Base-by-base conservation (phyloP, 2,888 invertebrate genomes). In the Noctua janthe region DNA sequence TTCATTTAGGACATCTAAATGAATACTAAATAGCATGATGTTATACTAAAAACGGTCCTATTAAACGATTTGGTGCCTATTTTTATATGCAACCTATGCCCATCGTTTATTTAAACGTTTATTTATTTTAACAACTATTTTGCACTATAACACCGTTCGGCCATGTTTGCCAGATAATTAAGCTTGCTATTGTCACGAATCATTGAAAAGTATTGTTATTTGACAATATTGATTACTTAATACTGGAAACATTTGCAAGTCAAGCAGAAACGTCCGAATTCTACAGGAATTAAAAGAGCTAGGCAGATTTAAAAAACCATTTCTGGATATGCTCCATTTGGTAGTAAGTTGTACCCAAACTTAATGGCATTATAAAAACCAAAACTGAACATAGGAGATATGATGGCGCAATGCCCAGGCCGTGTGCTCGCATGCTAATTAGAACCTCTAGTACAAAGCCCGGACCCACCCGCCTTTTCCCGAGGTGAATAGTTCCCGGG, bases 341-440 rank as follows among this genome's bases (percentile, higher is more conserved):
- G 11, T 67, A 29, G 64, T 56, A 43, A 73, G 13, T 62, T n/a
- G 43, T 23, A 49, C 1, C 66, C 15, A 13, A n/a, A 59, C 10
- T 51, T 62, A 39, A 64, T 20, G 47, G 47, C 47, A 2, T 1
- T 8, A 70, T 64, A 70, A 83, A 76, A 72, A 51, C 56, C 17
- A 59, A 35, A 71, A 71, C 47, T 73, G 71, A 49, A 67, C 35
- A 15, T 15, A 7, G 15, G 23, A 74, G 73, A 78, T 83, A 78
- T 49, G 49, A 35, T 23, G 20, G 1, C 15, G 15, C 47, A 62
- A 62, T 59, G 23, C 11, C 54, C 71, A 39, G 47, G 15, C 23
- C 73, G 73, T 81, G 76, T 39, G 15, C 10, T 17, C 49, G 67
- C 76, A 84, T 84, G 71, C 39, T 85, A 81, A 85, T 84, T 47